Evolutionary conservation across 2,888 invertebrate species (phyloP), one percentile per base, ranked within the genome.

Genomic region (Dioctria linearis): DNA sequence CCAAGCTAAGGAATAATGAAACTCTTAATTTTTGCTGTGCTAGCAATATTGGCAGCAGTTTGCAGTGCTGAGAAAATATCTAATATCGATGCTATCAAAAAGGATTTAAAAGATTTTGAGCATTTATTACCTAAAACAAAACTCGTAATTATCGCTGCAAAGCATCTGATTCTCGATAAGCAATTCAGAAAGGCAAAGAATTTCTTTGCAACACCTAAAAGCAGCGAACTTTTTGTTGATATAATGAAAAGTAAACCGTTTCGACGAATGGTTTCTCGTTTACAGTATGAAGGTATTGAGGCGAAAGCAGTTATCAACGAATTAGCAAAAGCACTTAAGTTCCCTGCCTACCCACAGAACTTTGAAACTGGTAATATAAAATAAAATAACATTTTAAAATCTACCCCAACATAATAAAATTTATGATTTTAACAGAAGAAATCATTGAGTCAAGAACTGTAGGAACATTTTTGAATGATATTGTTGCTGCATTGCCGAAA

Each of bases 141-240:
- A 4, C 6, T 76, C 39, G 43, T 9, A 5, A 0, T 76, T 2
- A 63, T 76, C 11, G 37, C 11, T 11, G 76, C 49, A 8, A 76
- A 63, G 40, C 63, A 76, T 43, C 11, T 49, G 9, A 1, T 76
- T 0, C 63, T 76, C 40, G 76, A 76, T 46, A 40, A 37, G 25
- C 43, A 63, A 37, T 76, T 76, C 4, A 61, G 76, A 37, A 63
- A 63, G 13, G 76, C 63, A 37, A 76, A 63, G n/a, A 63, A n/a
- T 9, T 76, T 76, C 37, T 5, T 76, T 39, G 49, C 39, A 49
- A 37, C 63, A 3, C 11, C 11, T 11, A n/a, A 46, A 37, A 39
- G 37, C 76, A 61, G n/a, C 5, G 37, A 3, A 5, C 51, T 76
- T 9, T 46, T n/a, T 13, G 25, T 63, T 46, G 63, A 76, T 5